Conservation (phyloP, 2,888 invertebrate species). For the Scaptomyza reducta region DNA sequence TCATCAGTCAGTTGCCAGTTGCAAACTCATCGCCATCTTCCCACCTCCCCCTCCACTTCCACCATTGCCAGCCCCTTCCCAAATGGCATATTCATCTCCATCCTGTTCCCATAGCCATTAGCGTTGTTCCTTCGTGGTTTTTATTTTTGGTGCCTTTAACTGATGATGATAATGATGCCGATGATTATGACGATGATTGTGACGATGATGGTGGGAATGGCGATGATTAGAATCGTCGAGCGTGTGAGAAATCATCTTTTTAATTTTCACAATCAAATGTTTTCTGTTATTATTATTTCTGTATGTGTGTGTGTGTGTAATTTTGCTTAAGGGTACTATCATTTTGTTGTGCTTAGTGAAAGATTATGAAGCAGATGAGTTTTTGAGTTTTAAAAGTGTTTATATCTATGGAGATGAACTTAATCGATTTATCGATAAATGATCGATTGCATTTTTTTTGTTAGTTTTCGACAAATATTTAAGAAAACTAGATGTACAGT, state of each 20-base stretch:
- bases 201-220: constrained; percentile 22
- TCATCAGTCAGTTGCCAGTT: constrained; percentile 42
- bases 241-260: constrained; percentile 79
- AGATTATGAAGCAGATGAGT: too few species aligned
- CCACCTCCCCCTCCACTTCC: constrained; percentile 1
- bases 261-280: constrained; percentile 79
- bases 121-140: constrained; percentile 33
- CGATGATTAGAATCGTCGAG: constrained; percentile 31
- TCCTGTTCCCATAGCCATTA: constrained; percentile 34
- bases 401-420: too few species aligned
- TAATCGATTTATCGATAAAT: not conserved
- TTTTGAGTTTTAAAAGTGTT: too few species aligned
- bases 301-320: not conserved
- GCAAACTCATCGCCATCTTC: constrained; percentile 17
- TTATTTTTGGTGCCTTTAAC: constrained; percentile 3
- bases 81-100: constrained; percentile 9
- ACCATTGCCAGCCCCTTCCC: not conserved
- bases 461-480: too few species aligned
- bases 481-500: too few species aligned
- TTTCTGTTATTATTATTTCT: constrained; percentile 57
- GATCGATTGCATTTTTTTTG: too few species aligned
- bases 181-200: constrained; percentile 12
- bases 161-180: constrained; percentile 18
- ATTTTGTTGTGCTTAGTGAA: not conserved
- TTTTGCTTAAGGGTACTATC: not conserved